Evolutionary conservation across 1,140 invertebrate species (phyloP).

Genomic region (Heliconius nattereri): DNA sequence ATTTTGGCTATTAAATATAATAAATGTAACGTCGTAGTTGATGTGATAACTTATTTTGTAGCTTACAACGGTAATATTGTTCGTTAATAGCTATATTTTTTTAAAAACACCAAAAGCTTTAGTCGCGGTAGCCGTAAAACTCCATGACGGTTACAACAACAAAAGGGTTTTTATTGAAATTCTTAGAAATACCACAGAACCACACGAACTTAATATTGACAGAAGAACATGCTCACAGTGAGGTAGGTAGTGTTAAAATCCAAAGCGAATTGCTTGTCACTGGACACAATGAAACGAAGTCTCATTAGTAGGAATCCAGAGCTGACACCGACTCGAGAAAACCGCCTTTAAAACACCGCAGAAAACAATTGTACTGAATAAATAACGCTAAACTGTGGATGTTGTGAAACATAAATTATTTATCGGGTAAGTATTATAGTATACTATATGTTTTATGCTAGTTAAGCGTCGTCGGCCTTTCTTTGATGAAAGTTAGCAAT

Average conservation of each 20-base stretch:
- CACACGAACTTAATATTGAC: constrained; percentile 34
- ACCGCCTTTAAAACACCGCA: constrained; percentile 28
- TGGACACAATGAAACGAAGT: constrained; percentile 30
- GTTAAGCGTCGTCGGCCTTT: constrained; percentile 1
- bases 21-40: background rate
- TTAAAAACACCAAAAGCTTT: background rate
- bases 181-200: constrained; percentile 39
- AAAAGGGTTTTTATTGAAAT: constrained; percentile 42
- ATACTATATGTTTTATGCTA: background rate
- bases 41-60: constrained; percentile 28
- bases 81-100: background rate
- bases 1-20: background rate
- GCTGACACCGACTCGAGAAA: constrained; percentile 16
- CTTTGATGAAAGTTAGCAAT: background rate
- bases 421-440: background rate
- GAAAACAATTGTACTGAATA: constrained; percentile 24
- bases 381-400: constrained; percentile 21
- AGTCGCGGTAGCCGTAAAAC: constrained; percentile 42
- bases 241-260: constrained; percentile 32
- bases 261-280: constrained; percentile 37
- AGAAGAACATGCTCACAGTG: constrained; percentile 36
- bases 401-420: constrained; percentile 22
- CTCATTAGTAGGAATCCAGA: constrained; percentile 30
- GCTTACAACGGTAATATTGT: constrained; percentile 1
- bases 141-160: constrained; percentile 18